phyloP scores from a whole-genome alignment of 2,113 vertebrate species.

The Vimba vimba region DNA sequence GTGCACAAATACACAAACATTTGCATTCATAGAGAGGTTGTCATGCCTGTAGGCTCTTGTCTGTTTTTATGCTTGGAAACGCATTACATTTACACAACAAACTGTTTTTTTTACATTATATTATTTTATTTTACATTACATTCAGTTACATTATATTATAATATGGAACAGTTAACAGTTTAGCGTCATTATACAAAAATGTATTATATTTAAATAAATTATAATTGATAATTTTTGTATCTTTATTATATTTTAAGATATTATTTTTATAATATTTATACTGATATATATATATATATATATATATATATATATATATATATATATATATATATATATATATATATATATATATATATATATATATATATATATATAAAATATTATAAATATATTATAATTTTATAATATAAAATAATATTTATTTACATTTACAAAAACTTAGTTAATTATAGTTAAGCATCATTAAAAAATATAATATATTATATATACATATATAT shows the following conservation, averaged over 20 bases:
- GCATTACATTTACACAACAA: background rate
- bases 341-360: too few species aligned
- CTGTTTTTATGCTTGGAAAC: background rate
- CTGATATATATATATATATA: too few species aligned
- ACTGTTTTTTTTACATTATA: background rate
- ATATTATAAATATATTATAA: too few species aligned
- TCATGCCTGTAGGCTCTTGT: background rate
- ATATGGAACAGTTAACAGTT: background rate
- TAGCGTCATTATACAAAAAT: background rate
- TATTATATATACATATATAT: too few species aligned
- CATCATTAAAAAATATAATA: too few species aligned
- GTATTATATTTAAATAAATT: background rate
- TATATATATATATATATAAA: too few species aligned
- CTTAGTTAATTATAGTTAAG: too few species aligned
- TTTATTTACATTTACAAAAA: too few species aligned
- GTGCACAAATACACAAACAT: background rate
- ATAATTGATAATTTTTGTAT: background rate
- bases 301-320: too few species aligned
- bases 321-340: too few species aligned
- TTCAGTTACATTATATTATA: background rate
- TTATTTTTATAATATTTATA: too few species aligned
- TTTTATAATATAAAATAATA: too few species aligned
- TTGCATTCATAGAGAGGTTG: constrained; percentile 26
- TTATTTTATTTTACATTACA: background rate
- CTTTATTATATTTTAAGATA: background rate